Evolutionary conservation across 2,113 vertebrate genomes (phyloP), one percentile per base, ranked within the genome.

Genomic region (Alligator mississippiensis): DNA sequence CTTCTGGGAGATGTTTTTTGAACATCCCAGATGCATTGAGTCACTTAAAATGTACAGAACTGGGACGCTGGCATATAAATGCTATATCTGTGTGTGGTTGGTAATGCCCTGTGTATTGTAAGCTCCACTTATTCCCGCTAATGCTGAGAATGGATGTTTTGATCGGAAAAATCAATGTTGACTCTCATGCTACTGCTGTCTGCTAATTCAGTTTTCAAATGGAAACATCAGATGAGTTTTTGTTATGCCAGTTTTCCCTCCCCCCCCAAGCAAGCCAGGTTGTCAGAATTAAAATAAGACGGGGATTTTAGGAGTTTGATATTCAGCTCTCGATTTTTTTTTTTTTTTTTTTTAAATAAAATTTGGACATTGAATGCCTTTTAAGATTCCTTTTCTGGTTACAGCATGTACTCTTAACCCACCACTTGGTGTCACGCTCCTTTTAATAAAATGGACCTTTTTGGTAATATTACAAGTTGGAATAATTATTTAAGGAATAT

Each of bases 81-180:
- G 63, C 66, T 28, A 19, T 38, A 0, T 8, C 80, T 4, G 72
- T 17, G 47, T 0, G 3, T 1, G 4, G 13, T 0, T 77, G n/a
- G 78, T 6, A 16, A 28, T 6, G 21, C 34, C n/a, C 19, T 0
- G 11, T 17, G 9, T 4, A 11, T 22, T 70, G 30, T 47, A 72
- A 72, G 34, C 21, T 22, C 70, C 21, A 24, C 6, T 18, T 47
- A 7, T 34, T 24, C 13, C n/a, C 58, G 61, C 55, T 75, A 17
- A 6, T 2, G 1, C 1, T 38, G 11, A 8, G 27, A 10, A 0
- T 0, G 3, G 1, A 0, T 27, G 81, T 24, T 47, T 15, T 1
- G 5, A 13, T 0, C 34, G 9, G 28, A 80, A 17, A 24, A 5
- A 76, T 17, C 62, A 0, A 3, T 1, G 84, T 2, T 38, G 28